Conservation (phyloP, 37 sponge, comb jelly and placozoan species). For the Ianthella basta region DNA sequence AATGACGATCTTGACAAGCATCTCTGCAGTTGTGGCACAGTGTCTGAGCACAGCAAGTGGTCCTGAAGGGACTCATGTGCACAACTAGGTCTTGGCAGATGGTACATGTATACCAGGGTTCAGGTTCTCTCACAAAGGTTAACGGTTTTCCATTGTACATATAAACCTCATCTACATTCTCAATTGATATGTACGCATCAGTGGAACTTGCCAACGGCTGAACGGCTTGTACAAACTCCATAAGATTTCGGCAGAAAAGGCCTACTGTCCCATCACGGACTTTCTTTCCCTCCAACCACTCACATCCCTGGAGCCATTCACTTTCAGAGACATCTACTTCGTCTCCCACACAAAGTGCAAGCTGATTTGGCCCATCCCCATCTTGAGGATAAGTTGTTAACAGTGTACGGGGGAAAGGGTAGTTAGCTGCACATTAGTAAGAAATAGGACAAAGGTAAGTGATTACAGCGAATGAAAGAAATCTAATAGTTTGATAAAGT, state of each 20-base stretch:
- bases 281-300: neutral
- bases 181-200: too few species aligned
- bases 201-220: neutral
- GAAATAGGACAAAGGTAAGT: too few species aligned
- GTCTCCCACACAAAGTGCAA: neutral
- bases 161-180: too few species aligned
- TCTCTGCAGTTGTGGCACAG: neutral
- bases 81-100: neutral
- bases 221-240: too few species aligned
- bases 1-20: neutral
- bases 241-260: neutral
- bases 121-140: neutral
- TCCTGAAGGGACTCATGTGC: too few species aligned
- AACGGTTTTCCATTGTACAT: neutral
- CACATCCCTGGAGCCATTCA: neutral
- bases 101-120: neutral
- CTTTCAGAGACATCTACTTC: neutral
- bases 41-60: conserved; percentile 11
- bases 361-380: neutral
- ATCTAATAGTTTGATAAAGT: too few species aligned
- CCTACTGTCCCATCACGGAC: neutral
- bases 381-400: neutral
- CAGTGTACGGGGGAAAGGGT: neutral
- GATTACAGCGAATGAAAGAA: too few species aligned
- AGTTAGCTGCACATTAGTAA: too few species aligned